phyloP scores from a whole-genome alignment of 1,140 invertebrate genomes.

The Apis laboriosa region DNA sequence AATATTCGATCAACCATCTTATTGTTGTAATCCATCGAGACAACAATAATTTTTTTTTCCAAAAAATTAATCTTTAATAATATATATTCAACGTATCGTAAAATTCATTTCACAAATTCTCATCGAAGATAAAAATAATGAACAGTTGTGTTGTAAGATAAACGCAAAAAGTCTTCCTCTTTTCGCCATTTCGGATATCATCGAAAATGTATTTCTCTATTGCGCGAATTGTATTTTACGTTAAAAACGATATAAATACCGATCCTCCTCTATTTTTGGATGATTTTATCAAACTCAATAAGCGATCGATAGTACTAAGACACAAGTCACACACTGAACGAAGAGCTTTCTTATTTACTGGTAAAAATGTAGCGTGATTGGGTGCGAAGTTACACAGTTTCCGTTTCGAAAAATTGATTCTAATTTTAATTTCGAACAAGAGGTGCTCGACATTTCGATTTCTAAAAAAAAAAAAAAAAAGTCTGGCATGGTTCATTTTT shows the following conservation, averaged over 20 bases:
- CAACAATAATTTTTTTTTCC: not conserved
- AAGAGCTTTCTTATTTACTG: constrained; percentile 39
- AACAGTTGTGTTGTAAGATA: not conserved
- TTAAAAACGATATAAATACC: constrained; percentile 42
- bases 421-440: not conserved
- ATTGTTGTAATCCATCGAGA: not conserved
- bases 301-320: constrained; percentile 23
- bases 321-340: constrained; percentile 29
- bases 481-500: too few relatives aligned
- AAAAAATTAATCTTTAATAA: too few relatives aligned
- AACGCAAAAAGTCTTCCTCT: not conserved
- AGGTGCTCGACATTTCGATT: not conserved
- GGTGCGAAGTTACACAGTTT: not conserved
- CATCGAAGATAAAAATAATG: not conserved
- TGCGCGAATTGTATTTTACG: not conserved
- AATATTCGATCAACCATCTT: constrained; percentile 5
- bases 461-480: not conserved
- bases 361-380: not conserved
- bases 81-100: not conserved
- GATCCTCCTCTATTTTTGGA: not conserved
- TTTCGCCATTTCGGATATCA: not conserved
- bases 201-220: not conserved
- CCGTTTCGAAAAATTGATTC: not conserved
- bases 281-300: constrained; percentile 27
- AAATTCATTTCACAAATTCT: not conserved